phyloP scores from a whole-genome alignment of 2,888 invertebrate genomes.

The Augiades crinisus region DNA sequence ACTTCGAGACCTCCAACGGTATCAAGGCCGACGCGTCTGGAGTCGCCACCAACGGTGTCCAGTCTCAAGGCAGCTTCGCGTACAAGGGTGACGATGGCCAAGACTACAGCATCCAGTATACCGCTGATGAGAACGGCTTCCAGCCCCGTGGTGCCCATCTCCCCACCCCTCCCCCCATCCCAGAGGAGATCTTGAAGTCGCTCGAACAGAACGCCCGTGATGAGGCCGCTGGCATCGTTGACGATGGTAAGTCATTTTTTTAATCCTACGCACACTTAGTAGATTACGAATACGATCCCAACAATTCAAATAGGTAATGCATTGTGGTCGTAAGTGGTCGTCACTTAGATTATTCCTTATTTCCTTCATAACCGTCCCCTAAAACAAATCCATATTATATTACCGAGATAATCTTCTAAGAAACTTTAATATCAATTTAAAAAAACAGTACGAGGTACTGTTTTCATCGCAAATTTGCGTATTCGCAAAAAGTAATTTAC shows the following conservation, averaged over 20 bases:
- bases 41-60: conserved; percentile 71
- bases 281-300: too few relatives aligned
- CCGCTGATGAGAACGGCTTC: conserved; percentile 75
- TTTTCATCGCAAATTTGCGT: too few relatives aligned
- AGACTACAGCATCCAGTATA: conserved; percentile 74
- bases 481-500: too few relatives aligned
- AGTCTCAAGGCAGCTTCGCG: conserved; percentile 72
- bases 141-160: conserved; percentile 71
- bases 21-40: conserved; percentile 73
- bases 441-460: too few relatives aligned
- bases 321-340: too few relatives aligned
- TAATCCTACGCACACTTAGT: not conserved
- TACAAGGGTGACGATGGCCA: conserved; percentile 78
- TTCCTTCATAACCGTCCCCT: too few relatives aligned
- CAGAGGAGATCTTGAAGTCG: conserved; percentile 71
- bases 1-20: conserved; percentile 74
- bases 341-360: too few relatives aligned
- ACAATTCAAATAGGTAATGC: too few relatives aligned
- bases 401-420: too few relatives aligned
- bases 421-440: too few relatives aligned
- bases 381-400: too few relatives aligned
- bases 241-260: conserved; percentile 66
- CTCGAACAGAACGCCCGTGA: conserved; percentile 76
- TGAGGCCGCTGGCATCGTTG: conserved; percentile 72
- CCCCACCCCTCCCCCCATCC: conserved; percentile 75